phyloP scores from a whole-genome alignment of 2,888 invertebrate genomes.

The Psylliodes chrysocephalus region DNA sequence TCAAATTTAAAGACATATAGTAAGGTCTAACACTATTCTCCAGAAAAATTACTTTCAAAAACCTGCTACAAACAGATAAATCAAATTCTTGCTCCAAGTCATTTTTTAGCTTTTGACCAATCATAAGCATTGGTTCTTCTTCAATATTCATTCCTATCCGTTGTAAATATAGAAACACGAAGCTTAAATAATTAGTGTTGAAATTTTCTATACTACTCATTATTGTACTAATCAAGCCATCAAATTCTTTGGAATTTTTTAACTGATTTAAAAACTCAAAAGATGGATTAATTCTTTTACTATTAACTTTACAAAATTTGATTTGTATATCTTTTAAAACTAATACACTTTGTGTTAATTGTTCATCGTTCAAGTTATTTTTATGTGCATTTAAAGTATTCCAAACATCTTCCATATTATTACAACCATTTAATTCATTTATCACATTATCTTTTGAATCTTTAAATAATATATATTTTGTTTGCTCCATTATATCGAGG shows the following conservation, averaged over 20 bases:
- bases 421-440: slow-evolving; percentile 55
- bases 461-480: slow-evolving; percentile 43
- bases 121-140: slow-evolving; percentile 56
- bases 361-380: slow-evolving; percentile 40
- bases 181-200: slow-evolving; percentile 61
- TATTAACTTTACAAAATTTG: slow-evolving; percentile 55
- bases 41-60: slow-evolving; percentile 61
- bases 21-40: slow-evolving; percentile 62
- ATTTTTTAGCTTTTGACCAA: slow-evolving; percentile 58
- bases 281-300: slow-evolving; percentile 27
- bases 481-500: slow-evolving; percentile 12
- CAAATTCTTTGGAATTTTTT: slow-evolving; percentile 54
- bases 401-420: slow-evolving; percentile 60
- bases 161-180: slow-evolving; percentile 64
- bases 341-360: slow-evolving; percentile 56
- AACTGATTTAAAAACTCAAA: slow-evolving; percentile 56
- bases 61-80: slow-evolving; percentile 60
- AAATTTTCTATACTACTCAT: slow-evolving; percentile 55
- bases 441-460: slow-evolving; percentile 53
- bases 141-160: slow-evolving; percentile 63
- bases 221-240: slow-evolving; percentile 53
- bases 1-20: slow-evolving; percentile 59
- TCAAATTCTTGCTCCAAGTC: slow-evolving; percentile 51
- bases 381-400: slow-evolving; percentile 54
- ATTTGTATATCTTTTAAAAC: slow-evolving; percentile 61